Evolutionary conservation across 2,113 vertebrate genomes (phyloP).

Genomic region (Takifugu bimaculatus): DNA sequence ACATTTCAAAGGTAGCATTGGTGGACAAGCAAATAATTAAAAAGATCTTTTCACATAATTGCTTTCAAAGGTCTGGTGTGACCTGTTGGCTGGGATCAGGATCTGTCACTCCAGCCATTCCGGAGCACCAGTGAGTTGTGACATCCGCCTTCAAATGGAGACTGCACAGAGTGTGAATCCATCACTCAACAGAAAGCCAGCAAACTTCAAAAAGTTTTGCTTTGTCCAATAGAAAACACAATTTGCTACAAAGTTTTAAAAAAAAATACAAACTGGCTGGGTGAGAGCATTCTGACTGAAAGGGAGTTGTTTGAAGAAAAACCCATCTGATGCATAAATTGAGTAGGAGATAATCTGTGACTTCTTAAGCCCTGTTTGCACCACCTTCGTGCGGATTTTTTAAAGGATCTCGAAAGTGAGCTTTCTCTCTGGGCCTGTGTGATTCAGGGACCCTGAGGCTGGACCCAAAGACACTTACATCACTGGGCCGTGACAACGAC

Average conservation of each 20-base stretch:
- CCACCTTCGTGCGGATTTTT: slow-evolving; percentile 68
- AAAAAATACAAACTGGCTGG: slow-evolving; percentile 42
- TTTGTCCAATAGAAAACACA: slow-evolving; percentile 54
- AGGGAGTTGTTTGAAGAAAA: slow-evolving; percentile 47
- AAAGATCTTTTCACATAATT: slow-evolving; percentile 80
- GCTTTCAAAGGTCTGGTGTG: slow-evolving; percentile 78
- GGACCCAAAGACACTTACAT: slow-evolving; percentile 74
- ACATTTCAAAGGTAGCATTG: slow-evolving; percentile 69
- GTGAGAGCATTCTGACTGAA: slow-evolving; percentile 5
- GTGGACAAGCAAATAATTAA: slow-evolving; percentile 75
- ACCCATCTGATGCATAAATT: slow-evolving; percentile 68
- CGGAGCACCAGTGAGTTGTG: slow-evolving; percentile 76
- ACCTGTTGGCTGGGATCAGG: slow-evolving; percentile 76
- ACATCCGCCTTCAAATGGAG: slow-evolving; percentile 63
- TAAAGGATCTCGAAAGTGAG: slow-evolving; percentile 77
- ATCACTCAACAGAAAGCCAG: slow-evolving; percentile 29
- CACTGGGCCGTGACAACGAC: slow-evolving; percentile 78
- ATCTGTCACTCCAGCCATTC: slow-evolving; percentile 71
- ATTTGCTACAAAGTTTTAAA: background rate
- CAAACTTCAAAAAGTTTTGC: slow-evolving; percentile 45
- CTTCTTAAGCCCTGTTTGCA: slow-evolving; percentile 71
- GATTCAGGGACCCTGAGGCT: slow-evolving; percentile 54
- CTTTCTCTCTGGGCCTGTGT: slow-evolving; percentile 70
- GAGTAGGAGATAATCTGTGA: slow-evolving; percentile 69
- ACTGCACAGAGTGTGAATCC: slow-evolving; percentile 55